Base-by-base conservation (phyloP, 2,797 vertebrate genomes). In the Chaetodon trifasciatus region DNA sequence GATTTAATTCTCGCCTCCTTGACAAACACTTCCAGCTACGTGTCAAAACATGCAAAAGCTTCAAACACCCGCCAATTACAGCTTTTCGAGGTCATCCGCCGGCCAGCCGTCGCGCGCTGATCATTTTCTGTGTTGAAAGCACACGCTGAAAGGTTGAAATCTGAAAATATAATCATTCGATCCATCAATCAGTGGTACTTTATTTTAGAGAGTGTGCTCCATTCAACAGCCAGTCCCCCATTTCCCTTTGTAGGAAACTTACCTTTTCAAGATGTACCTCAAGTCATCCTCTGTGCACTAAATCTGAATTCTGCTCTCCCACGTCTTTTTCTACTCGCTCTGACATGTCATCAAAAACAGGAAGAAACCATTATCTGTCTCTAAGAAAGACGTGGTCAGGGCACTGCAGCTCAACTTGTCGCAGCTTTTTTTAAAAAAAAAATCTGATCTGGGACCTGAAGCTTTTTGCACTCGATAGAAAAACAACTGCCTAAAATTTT, bases 31-130 rank as follows among this genome's bases (percentile, higher is more conserved):
- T 68, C 68, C 64, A 32, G 32, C 40, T 40, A 71, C 8, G 44
- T 67, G 81, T 89, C 76, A 82, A 69, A 79, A 76, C 74, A 77
- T 81, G 65, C 71, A 65, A 49, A 82, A 47, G 3, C 83, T 42
- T 82, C 74, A 72, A 79, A 67, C 70, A 72, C 39, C 64, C 10
- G 23, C 66, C 79, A 74, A 62, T 83, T 53, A 55, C 53, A 28
- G 70, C 70, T 57, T 24, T 2, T 16, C n/a, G 49, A 74, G 89
- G 86, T 93, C 84, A 72, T 76, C 66, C n/a, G 1, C 4, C 9
- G 65, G 91, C 49, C 88, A 83, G 40, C 40, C 28, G n/a, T 50
- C 3, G 0, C 66, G 61, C 13, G 8, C 56, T 35, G 66, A 19
- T 57, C 0, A 2, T 60, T 68, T 2, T 70, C 49, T 11, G 16